Evolutionary conservation across 1,140 invertebrate genomes (phyloP).

Genomic region (Wasmannia auropunctata): DNA sequence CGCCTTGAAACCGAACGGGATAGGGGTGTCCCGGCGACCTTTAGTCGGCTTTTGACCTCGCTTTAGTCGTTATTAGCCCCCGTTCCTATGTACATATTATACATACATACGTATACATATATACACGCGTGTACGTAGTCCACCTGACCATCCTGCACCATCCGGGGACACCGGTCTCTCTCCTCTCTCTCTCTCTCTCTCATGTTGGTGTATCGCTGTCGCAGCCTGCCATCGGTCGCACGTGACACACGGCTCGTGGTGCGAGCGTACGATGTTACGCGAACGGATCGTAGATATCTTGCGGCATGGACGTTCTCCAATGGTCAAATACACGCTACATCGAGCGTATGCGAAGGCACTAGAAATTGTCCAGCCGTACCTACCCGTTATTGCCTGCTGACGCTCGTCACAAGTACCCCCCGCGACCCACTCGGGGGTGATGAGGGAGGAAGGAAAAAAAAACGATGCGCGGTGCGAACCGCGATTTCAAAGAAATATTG

Average conservation of each 20-base stretch:
- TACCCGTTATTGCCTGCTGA: slow-evolving; percentile 52
- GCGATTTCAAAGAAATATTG: slow-evolving; percentile 1
- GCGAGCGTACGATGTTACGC: slow-evolving; percentile 61
- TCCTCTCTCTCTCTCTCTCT: neutral
- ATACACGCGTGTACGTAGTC: neutral
- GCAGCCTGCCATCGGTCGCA: slow-evolving; percentile 51
- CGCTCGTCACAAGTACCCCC: neutral
- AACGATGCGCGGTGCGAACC: neutral
- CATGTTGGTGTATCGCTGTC: slow-evolving; percentile 3
- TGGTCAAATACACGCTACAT: slow-evolving; percentile 82
- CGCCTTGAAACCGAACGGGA: slow-evolving; percentile 29
- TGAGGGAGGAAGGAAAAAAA: neutral
- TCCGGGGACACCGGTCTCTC: neutral
- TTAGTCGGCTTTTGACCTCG: slow-evolving; percentile 68
- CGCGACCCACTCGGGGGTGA: neutral
- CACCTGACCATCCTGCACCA: slow-evolving; percentile 2
- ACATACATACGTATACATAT: neutral
- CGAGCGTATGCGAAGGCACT: slow-evolving; percentile 76
- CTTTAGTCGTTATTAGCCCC: slow-evolving; percentile 59
- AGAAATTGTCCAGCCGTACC: slow-evolving; percentile 75
- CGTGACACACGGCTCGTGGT: slow-evolving; percentile 63
- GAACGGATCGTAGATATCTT: slow-evolving; percentile 75
- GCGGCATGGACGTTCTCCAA: slow-evolving; percentile 78
- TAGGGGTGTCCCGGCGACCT: slow-evolving; percentile 43
- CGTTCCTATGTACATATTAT: neutral